Conservation (phyloP, 2,113 vertebrate genomes). For the Noctilio leporinus region DNA sequence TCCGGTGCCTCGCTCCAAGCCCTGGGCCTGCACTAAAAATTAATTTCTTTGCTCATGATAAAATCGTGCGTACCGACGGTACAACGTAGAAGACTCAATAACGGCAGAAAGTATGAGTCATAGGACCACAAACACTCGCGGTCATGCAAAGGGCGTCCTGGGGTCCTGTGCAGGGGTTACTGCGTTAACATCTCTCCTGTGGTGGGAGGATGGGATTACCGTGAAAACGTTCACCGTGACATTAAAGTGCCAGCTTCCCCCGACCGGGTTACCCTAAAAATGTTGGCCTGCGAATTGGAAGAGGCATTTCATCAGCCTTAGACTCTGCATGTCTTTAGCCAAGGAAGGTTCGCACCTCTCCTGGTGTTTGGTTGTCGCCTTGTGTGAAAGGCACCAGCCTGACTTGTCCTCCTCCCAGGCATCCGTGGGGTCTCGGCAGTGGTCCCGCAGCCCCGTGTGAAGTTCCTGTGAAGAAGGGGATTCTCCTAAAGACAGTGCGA, state of each 20-base stretch:
- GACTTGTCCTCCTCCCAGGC: background rate
- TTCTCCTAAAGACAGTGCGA: background rate
- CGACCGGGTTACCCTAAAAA: background rate
- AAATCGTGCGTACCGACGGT: background rate
- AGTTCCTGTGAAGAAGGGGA: background rate
- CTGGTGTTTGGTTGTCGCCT: background rate
- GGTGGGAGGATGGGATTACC: background rate
- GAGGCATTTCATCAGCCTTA: accelerated
- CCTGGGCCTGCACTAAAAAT: background rate
- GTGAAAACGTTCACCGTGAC: background rate
- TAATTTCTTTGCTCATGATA: background rate
- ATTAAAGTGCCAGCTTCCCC: background rate
- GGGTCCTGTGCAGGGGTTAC: background rate
- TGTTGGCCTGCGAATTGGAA: background rate
- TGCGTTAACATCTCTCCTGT: background rate
- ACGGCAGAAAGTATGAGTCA: background rate
- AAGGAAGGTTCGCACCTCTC: background rate
- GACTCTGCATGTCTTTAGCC: background rate
- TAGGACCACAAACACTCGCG: background rate
- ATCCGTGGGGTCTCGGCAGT: accelerated
- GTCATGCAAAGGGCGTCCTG: background rate
- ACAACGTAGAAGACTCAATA: background rate
- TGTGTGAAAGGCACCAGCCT: background rate
- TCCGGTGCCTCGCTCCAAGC: background rate
- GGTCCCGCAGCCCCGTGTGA: accelerated